phyloP scores from a whole-genome alignment of 2,888 invertebrate genomes.

The Ochropacha duplaris region DNA sequence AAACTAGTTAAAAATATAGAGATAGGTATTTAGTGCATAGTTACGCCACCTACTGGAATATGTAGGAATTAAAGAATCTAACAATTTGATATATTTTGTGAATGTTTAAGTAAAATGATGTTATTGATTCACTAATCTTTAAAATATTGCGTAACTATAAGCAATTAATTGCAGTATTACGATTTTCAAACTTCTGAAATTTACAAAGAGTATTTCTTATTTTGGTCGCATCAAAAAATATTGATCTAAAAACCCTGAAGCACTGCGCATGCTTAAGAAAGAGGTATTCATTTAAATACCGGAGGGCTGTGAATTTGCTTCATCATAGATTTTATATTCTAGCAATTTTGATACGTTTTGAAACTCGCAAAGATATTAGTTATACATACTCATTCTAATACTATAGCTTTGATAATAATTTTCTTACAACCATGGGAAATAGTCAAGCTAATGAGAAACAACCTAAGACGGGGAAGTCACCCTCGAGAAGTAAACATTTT shows the following conservation, averaged over 20 bases:
- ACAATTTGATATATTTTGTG: too few species aligned
- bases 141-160: too few species aligned
- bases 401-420: conserved; percentile 12
- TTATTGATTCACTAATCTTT: background rate
- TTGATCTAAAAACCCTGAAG: conserved; percentile 29
- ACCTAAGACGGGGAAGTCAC: conserved; percentile 78
- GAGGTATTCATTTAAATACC: conserved; percentile 23
- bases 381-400: conserved; percentile 15
- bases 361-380: conserved; percentile 6
- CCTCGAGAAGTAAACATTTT: conserved; percentile 82
- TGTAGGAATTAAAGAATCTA: background rate
- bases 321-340: conserved; percentile 25
- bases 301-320: conserved; percentile 57
- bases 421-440: conserved; percentile 76
- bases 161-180: too few species aligned
- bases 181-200: background rate
- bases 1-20: background rate
- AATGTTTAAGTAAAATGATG: background rate
- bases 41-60: background rate
- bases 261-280: conserved; percentile 43
- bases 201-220: background rate
- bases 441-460: conserved; percentile 79
- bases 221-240: conserved; percentile 28
- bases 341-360: conserved; percentile 8
- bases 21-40: background rate